Evolutionary conservation across 92 coral and sea anemone genomes (phyloP).

Genomic region (Porites rus): DNA sequence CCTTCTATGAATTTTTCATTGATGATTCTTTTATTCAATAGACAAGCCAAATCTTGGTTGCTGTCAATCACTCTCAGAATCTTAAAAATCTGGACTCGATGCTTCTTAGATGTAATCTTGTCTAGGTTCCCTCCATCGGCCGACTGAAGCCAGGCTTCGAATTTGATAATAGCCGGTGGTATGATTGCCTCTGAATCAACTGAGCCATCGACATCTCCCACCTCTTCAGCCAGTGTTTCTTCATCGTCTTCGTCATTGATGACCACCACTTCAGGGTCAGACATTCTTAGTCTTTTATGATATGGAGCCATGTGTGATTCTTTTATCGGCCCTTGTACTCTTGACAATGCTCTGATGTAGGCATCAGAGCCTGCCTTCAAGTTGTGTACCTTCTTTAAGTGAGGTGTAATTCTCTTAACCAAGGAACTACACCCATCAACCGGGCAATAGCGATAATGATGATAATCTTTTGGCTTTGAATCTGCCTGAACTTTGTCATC

Average conservation of each 20-base stretch:
- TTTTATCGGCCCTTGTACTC: background rate
- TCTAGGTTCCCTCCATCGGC: slow-evolving; percentile 6
- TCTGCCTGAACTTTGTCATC: slow-evolving; percentile 4
- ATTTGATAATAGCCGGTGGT: background rate
- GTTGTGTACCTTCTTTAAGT: slow-evolving; percentile 26
- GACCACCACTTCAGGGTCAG: background rate
- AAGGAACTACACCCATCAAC: slow-evolving; percentile 17
- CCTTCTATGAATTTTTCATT: slow-evolving; percentile 17
- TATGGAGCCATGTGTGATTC: background rate
- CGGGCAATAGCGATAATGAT: slow-evolving; percentile 25
- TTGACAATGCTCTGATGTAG: background rate
- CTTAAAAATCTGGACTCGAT: slow-evolving; percentile 3
- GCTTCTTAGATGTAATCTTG: background rate
- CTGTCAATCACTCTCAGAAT: background rate
- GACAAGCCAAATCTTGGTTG: slow-evolving; percentile 3
- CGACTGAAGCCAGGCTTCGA: slow-evolving; percentile 5
- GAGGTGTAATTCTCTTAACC: slow-evolving; percentile 26
- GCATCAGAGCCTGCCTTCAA: slow-evolving; percentile 13
- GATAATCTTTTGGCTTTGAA: slow-evolving; percentile 13
- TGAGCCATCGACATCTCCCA: too few species aligned
- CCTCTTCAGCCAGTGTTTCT: background rate
- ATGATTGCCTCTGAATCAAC: background rate
- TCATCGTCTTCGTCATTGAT: background rate
- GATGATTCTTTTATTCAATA: background rate
- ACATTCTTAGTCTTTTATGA: background rate